Base-by-base conservation (phyloP, 2,888 invertebrate genomes). In the Lepidocyrtinus sp. region DNA sequence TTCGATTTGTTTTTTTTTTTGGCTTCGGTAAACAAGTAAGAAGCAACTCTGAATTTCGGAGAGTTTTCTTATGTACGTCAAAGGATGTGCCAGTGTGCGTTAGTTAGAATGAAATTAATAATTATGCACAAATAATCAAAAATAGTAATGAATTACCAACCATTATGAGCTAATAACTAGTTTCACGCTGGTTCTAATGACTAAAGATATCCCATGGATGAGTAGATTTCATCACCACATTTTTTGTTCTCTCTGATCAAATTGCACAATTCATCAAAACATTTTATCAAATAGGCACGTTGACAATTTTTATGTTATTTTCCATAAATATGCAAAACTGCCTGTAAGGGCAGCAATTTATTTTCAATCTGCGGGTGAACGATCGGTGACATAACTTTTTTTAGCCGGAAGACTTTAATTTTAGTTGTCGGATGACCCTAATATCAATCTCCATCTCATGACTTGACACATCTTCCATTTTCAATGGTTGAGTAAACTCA, bases 341-440 rank as follows among this genome's bases (percentile, higher is more conserved):
- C n/a, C n/a, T n/a, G n/a, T n/a, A n/a, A n/a, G n/a, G n/a, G n/a
- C n/a, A n/a, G n/a, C n/a, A n/a, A n/a, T n/a, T n/a, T n/a, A n/a
- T n/a, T n/a, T n/a, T n/a, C n/a, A n/a, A n/a, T n/a, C n/a, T n/a
- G n/a, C n/a, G n/a, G n/a, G 19, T 26, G 59, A 21, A 27, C 21
- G 50, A 17, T 55, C 55, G 24, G 36, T 15, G 19, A 27, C 17
- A 15, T 65, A 65, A 26, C 67, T 61, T 25, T 1, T 65, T 67
- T 75, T n/a, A n/a, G 74, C 74, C 74, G 74, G 74, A 75, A 75
- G 67, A 67, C n/a, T n/a, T n/a, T n/a, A n/a, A n/a, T n/a, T n/a
- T n/a, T n/a, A n/a, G n/a, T n/a, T n/a, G 17, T 75, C 24, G 45
- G 62, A 69, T 69, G 68, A 69, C 69, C 75, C 69, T 75, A 69